Conservation (phyloP, 30 jellyfish, hydroid and myxozoan species). For the Catostylus mosaicus region DNA sequence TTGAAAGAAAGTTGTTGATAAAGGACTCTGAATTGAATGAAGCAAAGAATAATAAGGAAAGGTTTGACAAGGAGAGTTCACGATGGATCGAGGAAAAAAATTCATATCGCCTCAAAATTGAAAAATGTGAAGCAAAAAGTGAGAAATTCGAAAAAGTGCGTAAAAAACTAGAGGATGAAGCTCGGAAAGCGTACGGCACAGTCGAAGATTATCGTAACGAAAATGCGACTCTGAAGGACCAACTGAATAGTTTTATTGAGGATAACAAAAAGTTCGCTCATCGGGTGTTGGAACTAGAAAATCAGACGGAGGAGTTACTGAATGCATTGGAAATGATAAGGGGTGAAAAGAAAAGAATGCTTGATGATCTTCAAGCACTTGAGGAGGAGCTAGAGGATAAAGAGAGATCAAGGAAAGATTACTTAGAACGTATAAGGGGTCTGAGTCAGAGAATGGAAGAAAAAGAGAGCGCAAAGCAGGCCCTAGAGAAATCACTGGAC, state of each 20-base stretch:
- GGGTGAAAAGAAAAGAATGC: slow-evolving; percentile 55
- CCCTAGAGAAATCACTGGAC: slow-evolving; percentile 49
- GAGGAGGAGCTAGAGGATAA: slow-evolving; percentile 59
- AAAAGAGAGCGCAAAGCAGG: slow-evolving; percentile 47
- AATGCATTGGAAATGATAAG: slow-evolving; percentile 58
- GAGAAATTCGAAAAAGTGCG: slow-evolving; percentile 51
- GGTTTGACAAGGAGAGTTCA: slow-evolving; percentile 25
- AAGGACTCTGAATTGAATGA: slow-evolving; percentile 58
- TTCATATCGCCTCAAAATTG: slow-evolving; percentile 55
- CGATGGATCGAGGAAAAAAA: slow-evolving; percentile 72
- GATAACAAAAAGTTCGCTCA: slow-evolving; percentile 89
- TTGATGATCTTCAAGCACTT: slow-evolving; percentile 56
- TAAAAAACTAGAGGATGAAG: slow-evolving; percentile 63
- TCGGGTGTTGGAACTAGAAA: slow-evolving; percentile 76
- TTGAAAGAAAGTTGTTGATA: slow-evolving; percentile 32
- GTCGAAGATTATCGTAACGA: slow-evolving; percentile 51
- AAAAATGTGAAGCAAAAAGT: slow-evolving; percentile 58
- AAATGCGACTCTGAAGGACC: slow-evolving; percentile 61
- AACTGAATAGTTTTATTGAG: slow-evolving; percentile 72
- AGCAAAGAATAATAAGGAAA: slow-evolving; percentile 31
- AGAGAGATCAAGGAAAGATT: slow-evolving; percentile 14
- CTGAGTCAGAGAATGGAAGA: slow-evolving; percentile 54
- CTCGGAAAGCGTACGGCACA: slow-evolving; percentile 21
- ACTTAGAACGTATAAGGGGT: slow-evolving; percentile 18
- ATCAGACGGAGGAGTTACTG: slow-evolving; percentile 67